Percentiles rank a stretch among this genome's conserved stretches.
These are phyloP conservation scores for Acrobeloides nanus DNA, from an alignment of 2,888 invertebrate genomes.

Conservation along the genomic window DNA sequence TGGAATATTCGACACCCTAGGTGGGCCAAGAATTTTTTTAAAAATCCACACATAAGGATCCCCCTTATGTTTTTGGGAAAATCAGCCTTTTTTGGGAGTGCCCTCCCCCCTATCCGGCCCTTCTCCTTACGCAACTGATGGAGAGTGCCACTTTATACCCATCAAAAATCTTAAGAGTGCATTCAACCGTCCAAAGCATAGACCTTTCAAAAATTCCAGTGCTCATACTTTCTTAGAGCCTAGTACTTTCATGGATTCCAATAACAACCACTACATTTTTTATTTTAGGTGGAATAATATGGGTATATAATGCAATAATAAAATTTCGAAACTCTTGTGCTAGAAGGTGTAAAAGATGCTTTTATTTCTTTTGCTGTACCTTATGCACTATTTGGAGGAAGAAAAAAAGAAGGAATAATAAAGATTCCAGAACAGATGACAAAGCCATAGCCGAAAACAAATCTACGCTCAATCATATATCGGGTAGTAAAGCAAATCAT, in stretches of 20 bases:
- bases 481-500: slow-evolving; percentile 5
- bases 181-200: too few relatives aligned
- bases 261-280: not conserved
- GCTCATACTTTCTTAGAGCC: too few relatives aligned
- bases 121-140: too few relatives aligned
- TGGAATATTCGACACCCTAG: too few relatives aligned
- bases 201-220: too few relatives aligned
- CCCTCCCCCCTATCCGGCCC: too few relatives aligned
- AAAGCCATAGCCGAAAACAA: not conserved
- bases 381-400: slow-evolving; percentile 22
- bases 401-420: slow-evolving; percentile 2
- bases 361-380: slow-evolving; percentile 17
- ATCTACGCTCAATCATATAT: slow-evolving; percentile 10
- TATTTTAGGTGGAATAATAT: slow-evolving; percentile 46
- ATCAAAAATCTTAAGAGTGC: too few relatives aligned
- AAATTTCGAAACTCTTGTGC: slow-evolving; percentile 26
- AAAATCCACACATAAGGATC: too few relatives aligned
- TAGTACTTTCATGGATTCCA: slow-evolving; percentile 9
- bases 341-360: slow-evolving; percentile 25
- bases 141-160: too few relatives aligned
- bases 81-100: too few relatives aligned
- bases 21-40: too few relatives aligned
- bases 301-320: slow-evolving; percentile 43
- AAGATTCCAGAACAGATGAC: slow-evolving; percentile 2
- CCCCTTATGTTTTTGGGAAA: too few relatives aligned